Conservation (phyloP, 2,113 vertebrate species). For the Apistogramma diplotaenia region DNA sequence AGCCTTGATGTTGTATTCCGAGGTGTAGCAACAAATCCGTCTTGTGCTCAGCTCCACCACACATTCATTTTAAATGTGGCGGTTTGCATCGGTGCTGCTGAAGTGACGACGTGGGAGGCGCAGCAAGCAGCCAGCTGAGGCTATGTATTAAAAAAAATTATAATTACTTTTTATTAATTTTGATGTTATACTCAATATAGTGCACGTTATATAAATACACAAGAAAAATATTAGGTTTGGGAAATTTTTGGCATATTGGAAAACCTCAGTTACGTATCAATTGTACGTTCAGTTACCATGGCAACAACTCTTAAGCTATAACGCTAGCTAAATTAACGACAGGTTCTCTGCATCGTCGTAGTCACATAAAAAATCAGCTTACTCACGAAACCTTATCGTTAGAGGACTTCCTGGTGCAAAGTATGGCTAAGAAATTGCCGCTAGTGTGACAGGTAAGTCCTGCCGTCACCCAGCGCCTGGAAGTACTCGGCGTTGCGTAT, state of each 20-base stretch:
- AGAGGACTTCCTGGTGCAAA: conserved; percentile 14
- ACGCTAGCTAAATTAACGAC: background rate
- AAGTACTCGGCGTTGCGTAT: background rate
- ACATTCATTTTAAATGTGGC: conserved; percentile 62
- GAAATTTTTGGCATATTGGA: background rate
- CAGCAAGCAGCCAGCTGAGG: conserved; percentile 35
- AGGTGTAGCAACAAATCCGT: background rate
- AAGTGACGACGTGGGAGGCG: conserved; percentile 65
- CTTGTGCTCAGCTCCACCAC: background rate
- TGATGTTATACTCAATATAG: background rate
- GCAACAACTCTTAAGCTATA: conserved; percentile 38
- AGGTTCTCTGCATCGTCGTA: background rate
- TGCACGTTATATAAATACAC: background rate
- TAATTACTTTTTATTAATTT: background rate
- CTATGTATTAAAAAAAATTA: too few species aligned
- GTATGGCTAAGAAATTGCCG: background rate
- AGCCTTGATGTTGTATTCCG: background rate
- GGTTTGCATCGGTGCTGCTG: conserved; percentile 37
- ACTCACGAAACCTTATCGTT: background rate
- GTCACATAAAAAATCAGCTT: background rate
- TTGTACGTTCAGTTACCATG: conserved; percentile 46
- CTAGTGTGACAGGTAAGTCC: conserved; percentile 28
- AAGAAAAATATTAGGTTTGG: background rate
- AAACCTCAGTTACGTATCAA: background rate
- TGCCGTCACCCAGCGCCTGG: background rate